Base-by-base conservation (phyloP, 2,113 vertebrate species). In the Colinus virginianus region DNA sequence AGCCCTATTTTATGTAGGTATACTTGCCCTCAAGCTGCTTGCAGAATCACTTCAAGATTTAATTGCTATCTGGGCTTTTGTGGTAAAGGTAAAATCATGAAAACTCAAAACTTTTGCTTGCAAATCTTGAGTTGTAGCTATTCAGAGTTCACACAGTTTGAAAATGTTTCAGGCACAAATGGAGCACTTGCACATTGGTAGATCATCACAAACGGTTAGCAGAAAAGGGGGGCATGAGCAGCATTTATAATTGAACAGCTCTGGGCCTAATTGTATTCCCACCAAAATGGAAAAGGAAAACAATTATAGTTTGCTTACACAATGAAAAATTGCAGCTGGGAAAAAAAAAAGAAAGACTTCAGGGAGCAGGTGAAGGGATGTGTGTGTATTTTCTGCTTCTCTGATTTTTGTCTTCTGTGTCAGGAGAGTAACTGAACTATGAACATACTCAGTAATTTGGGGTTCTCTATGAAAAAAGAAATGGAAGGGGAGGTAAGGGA, bases 301-400 rank as follows among this genome's bases (percentile, higher is more conserved):
- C 71, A 94, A 85, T 89, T 87, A 63, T 51, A 38, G 28, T 85
- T 94, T 92, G 75, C 84, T 82, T 91, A 83, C 75, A 77, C 56
- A 79, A 68, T 80, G 78, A 90, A 87, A 68, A 63, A 63, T 92
- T 53, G 19, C 0, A 0, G 56, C 55, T 70, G 40, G 71, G 75
- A 92, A 4, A 16, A 23, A 67, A 9, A 16, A 23, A 67, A 9
- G n/a, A 67, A n/a, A 61, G 51, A 34, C 55, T 51, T 56, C 42
- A 46, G 68, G 64, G 81, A 46, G 4, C 23, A 85, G 16, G 16
- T 56, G 40, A 30, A 89, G 64, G 71, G 46, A 87, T 9, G 45
- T 64, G 64, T 80, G 55, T 48, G 20, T 38, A 15, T 87, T 89
- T 92, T 92, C 55, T 59, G 30, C 64, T 67, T 84, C 80, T 72